A percentile compares a stretch with the other conserved stretches of the same genome.
Evolutionary conservation across 2,113 vertebrate genomes (phyloP).

Genomic region (Opisthocomus hoazin): DNA sequence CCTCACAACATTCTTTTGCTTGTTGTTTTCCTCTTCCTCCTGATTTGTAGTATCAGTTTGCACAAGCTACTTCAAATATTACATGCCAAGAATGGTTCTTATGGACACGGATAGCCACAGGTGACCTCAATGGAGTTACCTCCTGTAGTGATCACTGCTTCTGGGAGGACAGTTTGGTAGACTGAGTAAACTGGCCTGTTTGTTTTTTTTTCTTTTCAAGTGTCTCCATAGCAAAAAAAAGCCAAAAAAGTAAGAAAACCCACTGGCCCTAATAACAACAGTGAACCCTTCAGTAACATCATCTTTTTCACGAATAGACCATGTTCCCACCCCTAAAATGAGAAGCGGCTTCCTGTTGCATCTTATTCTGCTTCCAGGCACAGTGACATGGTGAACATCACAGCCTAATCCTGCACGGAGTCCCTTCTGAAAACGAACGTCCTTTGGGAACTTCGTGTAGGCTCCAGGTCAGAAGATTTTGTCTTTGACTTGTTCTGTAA

Average conservation of each 20-base stretch:
- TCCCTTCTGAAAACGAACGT: not conserved
- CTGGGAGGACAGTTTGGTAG: not conserved
- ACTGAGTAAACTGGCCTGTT: not conserved
- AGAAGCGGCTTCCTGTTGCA: not conserved
- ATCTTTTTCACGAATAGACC: not conserved
- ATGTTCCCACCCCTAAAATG: not conserved
- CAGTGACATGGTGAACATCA: not conserved
- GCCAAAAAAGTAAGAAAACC: not conserved
- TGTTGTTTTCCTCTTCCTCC: not conserved
- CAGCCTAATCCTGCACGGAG: not conserved
- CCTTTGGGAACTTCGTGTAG: not conserved
- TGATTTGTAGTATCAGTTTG: not conserved
- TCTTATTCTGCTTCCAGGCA: not conserved
- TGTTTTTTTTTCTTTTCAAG: not conserved
- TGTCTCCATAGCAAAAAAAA: not conserved
- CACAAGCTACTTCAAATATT: not conserved
- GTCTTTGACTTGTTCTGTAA: not conserved
- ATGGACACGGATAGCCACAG: not conserved
- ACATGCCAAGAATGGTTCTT: not conserved
- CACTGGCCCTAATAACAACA: not conserved
- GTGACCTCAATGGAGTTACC: not conserved
- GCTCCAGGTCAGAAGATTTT: conserved; percentile 21
- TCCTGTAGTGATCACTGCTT: not conserved
- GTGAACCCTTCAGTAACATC: not conserved
- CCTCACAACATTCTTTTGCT: not conserved